Evolutionary conservation across 2,888 invertebrate genomes (phyloP), one percentile per base, ranked within the genome.

Genomic region (Caenorhabditis macrosperma): DNA sequence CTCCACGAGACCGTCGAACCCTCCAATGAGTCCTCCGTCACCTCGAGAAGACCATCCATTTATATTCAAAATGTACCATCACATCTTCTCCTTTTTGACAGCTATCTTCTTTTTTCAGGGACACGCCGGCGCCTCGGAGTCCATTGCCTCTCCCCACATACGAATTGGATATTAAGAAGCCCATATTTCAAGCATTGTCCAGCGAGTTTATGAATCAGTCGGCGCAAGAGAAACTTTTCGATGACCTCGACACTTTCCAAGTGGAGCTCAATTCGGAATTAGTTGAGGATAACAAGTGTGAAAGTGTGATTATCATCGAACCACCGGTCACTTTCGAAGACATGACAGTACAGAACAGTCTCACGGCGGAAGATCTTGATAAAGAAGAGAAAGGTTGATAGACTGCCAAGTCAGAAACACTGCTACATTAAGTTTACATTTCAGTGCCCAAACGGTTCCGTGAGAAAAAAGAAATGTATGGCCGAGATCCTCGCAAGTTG

Each of bases 391-490:
- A 75, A 71, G 69, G 74, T 79, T 17, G 7, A 15, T 26, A 26
- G 48, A 10, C 44, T 30, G 44, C 28, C 17, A 46, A 26, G 24
- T 10, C 38, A 4, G 20, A 22, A 3, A 6, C 17, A 15, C 9
- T 46, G 20, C 20, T 24, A 24, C 22, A 48, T 9, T 48, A 54
- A 20, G n/a, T 26, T 28, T n/a, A 26, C 28, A 17, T 63, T 72
- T 22, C 69, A 85, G 89, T 86, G 7, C 89, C 89, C 0, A 86
- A 84, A 50, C 81, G 83, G 50, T 90, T 90, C 76, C 81, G 82
- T 50, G 90, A 90, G 66, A 90, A 90, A 76, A 88, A 88, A 61
- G 85, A 89, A 72, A 86, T 86, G 71, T 90, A 90, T 63, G 90
- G 88, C 7, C 68, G 89, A 55, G 89, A 90, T 74, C 84, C 90